phyloP scores from a whole-genome alignment of 2,888 invertebrate species.

The Atethmia centrago region DNA sequence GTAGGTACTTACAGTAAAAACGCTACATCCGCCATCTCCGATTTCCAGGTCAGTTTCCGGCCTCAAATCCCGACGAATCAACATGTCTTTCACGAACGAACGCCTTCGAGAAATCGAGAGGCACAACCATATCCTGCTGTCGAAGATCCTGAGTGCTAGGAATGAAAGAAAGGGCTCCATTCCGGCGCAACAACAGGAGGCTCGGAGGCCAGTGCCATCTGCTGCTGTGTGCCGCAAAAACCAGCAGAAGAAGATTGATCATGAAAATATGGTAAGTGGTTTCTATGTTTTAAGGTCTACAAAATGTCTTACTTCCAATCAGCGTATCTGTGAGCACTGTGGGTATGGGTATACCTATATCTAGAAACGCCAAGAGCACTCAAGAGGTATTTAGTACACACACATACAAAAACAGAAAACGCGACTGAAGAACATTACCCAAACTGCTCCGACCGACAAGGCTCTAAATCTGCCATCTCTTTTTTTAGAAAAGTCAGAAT shows the following conservation, averaged over 20 bases:
- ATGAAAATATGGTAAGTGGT: constrained; percentile 89
- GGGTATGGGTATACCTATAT: background rate
- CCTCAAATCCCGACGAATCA: constrained; percentile 78
- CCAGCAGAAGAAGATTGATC: constrained; percentile 90
- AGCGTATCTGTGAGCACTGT: background rate
- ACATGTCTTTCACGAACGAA: constrained; percentile 91
- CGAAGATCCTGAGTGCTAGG: constrained; percentile 89
- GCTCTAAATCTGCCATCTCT: constrained; percentile 37
- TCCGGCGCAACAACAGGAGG: constrained; percentile 72
- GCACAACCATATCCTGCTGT: constrained; percentile 90
- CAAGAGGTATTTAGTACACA: background rate
- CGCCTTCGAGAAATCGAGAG: constrained; percentile 91
- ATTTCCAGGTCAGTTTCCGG: constrained; percentile 79
- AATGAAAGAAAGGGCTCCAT: constrained; percentile 81
- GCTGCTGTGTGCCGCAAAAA: constrained; percentile 89
- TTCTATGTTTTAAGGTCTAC: background rate
- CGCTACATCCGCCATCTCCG: background rate
- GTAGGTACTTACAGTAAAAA: background rate
- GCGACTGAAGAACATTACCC: background rate
- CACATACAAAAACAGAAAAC: background rate
- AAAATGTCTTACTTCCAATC: background rate
- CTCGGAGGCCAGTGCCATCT: constrained; percentile 76
- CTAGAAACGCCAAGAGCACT: background rate
- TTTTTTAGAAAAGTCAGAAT: constrained; percentile 54
- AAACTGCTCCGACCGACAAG: background rate